Percentiles rank a stretch among this genome's conserved stretches.
Evolutionary conservation across 2,113 vertebrate species (phyloP).

Genomic region (Synodontis membranacea): DNA sequence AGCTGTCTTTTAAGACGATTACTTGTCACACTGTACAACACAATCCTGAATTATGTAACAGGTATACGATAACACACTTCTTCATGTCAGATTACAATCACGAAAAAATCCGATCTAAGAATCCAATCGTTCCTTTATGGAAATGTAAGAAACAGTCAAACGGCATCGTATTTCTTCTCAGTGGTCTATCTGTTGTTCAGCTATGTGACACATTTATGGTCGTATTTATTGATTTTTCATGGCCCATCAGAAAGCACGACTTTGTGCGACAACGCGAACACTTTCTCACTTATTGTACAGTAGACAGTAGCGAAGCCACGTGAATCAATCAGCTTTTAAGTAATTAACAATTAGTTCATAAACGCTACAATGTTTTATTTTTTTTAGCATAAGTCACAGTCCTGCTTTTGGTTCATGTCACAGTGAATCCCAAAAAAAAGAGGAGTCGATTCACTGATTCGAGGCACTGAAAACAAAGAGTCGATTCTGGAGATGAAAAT

Average conservation of each 20-base stretch:
- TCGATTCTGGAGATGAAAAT: not conserved
- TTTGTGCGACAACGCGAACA: not conserved
- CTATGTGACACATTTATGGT: too few relatives aligned
- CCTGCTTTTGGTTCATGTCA: not conserved
- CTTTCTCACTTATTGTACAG: not conserved
- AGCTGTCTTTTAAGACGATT: not conserved
- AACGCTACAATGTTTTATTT: not conserved
- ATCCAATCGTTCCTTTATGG: too few relatives aligned
- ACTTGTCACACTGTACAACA: not conserved
- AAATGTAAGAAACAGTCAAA: too few relatives aligned
- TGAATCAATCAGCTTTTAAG: not conserved
- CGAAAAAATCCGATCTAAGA: too few relatives aligned
- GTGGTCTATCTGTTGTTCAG: too few relatives aligned
- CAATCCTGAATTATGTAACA: not conserved
- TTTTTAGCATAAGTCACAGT: too few relatives aligned
- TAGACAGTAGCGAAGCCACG: not conserved
- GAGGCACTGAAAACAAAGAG: not conserved
- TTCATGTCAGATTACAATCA: not conserved
- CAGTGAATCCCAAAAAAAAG: not conserved
- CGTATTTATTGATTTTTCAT: too few relatives aligned
- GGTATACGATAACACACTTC: not conserved
- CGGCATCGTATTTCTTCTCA: too few relatives aligned
- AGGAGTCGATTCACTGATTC: not conserved
- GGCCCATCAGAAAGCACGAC: too few relatives aligned
- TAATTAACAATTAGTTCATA: not conserved